phyloP scores from a whole-genome alignment of 2,113 vertebrate species.

The Charadrius vociferus region DNA sequence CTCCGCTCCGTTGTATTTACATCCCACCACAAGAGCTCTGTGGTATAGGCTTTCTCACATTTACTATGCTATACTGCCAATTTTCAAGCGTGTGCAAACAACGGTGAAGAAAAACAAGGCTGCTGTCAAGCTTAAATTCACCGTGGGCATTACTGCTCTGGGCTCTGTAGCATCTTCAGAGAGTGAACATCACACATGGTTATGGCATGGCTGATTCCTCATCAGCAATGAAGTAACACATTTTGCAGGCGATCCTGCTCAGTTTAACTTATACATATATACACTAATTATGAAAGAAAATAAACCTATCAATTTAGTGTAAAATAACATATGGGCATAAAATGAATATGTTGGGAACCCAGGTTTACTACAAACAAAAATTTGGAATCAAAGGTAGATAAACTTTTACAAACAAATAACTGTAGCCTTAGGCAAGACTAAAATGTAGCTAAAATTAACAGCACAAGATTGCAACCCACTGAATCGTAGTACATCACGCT shows the following conservation, averaged over 20 bases:
- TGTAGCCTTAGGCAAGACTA: background rate
- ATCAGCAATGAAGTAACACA: fast-evolving
- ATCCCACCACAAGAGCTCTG: background rate
- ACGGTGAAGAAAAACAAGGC: background rate
- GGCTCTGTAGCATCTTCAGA: background rate
- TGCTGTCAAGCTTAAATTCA: background rate
- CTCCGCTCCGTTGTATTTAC: fast-evolving
- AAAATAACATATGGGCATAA: background rate
- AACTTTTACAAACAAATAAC: background rate
- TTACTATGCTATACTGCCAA: fast-evolving
- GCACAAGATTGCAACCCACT: background rate
- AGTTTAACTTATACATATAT: background rate
- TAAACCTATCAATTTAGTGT: fast-evolving
- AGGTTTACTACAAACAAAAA: background rate
- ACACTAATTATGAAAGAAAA: background rate
- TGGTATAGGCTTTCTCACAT: fast-evolving
- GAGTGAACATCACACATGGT: fast-evolving
- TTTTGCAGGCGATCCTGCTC: background rate
- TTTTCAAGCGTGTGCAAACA: background rate
- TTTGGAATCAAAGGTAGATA: background rate
- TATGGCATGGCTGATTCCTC: fast-evolving
- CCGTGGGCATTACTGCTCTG: fast-evolving
- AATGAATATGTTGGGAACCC: fast-evolving
- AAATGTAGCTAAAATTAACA: background rate
- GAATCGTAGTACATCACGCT: background rate